Percentiles rank a stretch among this genome's conserved stretches.
Conservation (phyloP, 2,113 vertebrate species). For the Dipodomys stephensi region DNA sequence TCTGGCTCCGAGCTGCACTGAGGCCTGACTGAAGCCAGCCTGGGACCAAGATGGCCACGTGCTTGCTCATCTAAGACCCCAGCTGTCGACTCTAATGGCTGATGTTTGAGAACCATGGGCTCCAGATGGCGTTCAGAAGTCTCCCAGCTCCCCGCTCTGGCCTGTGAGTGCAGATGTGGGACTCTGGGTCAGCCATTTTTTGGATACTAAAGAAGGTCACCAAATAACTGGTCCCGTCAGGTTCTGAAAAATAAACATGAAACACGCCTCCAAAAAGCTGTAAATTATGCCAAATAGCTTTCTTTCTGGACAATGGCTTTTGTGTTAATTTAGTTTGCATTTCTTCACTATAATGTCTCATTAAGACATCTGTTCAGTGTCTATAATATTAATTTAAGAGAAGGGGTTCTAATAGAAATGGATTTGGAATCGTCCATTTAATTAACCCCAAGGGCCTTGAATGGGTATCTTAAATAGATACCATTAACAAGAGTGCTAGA, state of each 20-base stretch:
- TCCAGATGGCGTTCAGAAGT: not conserved
- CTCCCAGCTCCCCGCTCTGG: not conserved
- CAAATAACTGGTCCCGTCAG: not conserved
- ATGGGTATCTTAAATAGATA: conserved; percentile 83
- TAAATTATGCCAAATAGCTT: conserved; percentile 76
- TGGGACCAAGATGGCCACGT: fast-evolving
- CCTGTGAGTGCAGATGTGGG: not conserved
- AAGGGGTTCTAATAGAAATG: conserved; percentile 82
- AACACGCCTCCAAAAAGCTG: conserved; percentile 34
- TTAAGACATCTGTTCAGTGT: conserved; percentile 88
- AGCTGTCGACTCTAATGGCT: not conserved
- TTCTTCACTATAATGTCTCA: conserved; percentile 83
- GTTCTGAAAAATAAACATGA: conserved; percentile 67
- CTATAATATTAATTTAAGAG: conserved; percentile 87
- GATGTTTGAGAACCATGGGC: not conserved
- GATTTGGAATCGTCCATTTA: conserved; percentile 85
- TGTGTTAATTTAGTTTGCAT: conserved; percentile 81
- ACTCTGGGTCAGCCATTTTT: not conserved
- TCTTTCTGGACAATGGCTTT: conserved; percentile 79
- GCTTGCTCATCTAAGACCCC: not conserved
- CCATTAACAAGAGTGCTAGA: conserved; percentile 82
- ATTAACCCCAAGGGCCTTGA: conserved; percentile 86
- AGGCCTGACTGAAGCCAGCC: not conserved
- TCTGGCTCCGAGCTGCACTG: not conserved
- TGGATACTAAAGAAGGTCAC: conserved; percentile 38